Evolutionary conservation across 2,888 invertebrate genomes (phyloP).

Genomic region (Erebia aethiops): DNA sequence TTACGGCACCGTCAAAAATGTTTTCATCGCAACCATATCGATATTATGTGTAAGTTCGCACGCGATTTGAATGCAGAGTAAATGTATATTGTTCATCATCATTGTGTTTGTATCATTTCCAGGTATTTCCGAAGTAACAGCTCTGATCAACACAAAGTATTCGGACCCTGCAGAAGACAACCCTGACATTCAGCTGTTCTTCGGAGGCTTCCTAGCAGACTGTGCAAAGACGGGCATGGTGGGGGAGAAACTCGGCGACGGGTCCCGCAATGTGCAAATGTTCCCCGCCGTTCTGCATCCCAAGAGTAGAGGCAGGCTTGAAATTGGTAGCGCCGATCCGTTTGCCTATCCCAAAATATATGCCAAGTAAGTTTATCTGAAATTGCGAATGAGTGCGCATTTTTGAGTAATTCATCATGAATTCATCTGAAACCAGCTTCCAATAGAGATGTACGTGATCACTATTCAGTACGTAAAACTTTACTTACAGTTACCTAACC

Average conservation of each 20-base stretch:
- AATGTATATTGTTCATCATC: no score
- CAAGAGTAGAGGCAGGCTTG: constrained; percentile 91
- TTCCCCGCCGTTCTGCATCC: constrained; percentile 93
- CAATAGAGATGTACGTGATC: neutral
- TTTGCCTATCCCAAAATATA: constrained; percentile 91
- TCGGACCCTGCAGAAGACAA: constrained; percentile 88
- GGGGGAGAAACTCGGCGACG: constrained; percentile 88
- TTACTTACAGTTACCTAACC: constrained; percentile 83
- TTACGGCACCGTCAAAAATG: no score
- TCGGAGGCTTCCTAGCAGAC: constrained; percentile 93
- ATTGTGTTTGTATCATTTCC: no score
- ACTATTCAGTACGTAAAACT: neutral
- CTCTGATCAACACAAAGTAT: constrained; percentile 91
- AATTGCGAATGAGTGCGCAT: no score
- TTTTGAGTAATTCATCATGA: no score
- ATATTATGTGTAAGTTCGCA: no score
- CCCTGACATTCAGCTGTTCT: constrained; percentile 94
- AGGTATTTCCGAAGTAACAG: constrained; percentile 93
- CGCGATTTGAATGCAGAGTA: no score
- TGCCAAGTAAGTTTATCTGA: constrained; percentile 84
- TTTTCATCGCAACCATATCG: no score
- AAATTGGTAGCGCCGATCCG: constrained; percentile 90
- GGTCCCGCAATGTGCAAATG: constrained; percentile 86
- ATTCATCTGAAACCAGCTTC: no score
- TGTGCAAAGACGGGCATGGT: constrained; percentile 94